Evolutionary conservation across 2,797 vertebrate species (phyloP).

Genomic region (Rallus crepitans): DNA sequence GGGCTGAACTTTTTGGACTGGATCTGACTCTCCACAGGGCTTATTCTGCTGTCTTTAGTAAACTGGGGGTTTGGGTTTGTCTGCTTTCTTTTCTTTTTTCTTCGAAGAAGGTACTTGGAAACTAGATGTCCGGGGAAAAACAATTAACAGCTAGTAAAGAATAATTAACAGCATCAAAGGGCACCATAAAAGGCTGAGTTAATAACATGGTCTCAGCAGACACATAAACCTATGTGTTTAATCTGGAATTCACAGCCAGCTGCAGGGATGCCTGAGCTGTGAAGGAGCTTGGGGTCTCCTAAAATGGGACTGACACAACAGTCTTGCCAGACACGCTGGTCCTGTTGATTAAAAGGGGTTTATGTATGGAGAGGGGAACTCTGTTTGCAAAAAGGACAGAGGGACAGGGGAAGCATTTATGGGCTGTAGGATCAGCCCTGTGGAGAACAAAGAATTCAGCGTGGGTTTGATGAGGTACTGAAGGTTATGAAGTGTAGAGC

Average conservation of each 20-base stretch:
- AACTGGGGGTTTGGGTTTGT: neutral
- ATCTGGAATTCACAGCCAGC: slow-evolving; percentile 5
- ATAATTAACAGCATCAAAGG: slow-evolving; percentile 72
- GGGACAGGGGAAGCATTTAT: slow-evolving; percentile 25
- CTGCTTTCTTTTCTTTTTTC: neutral
- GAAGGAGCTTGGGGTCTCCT: neutral
- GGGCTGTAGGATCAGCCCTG: slow-evolving; percentile 43
- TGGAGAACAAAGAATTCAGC: slow-evolving; percentile 59
- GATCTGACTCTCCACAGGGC: neutral
- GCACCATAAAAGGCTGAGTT: slow-evolving; percentile 63
- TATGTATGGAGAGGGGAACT: slow-evolving; percentile 17
- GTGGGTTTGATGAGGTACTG: slow-evolving; percentile 43
- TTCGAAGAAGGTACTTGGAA: neutral
- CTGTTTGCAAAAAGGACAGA: slow-evolving; percentile 21
- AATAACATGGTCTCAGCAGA: slow-evolving; percentile 59
- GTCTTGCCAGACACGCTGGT: neutral
- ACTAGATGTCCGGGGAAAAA: slow-evolving; percentile 48
- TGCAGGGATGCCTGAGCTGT: neutral
- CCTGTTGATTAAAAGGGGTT: slow-evolving; percentile 31
- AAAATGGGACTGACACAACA: neutral
- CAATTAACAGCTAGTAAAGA: slow-evolving; percentile 73
- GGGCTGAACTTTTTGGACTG: neutral
- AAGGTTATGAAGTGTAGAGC: slow-evolving; percentile 42
- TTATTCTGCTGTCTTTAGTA: neutral
- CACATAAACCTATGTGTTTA: slow-evolving; percentile 38